phyloP scores from a whole-genome alignment of 1,140 invertebrate species.

The Pseudachorutes palmiensis region DNA sequence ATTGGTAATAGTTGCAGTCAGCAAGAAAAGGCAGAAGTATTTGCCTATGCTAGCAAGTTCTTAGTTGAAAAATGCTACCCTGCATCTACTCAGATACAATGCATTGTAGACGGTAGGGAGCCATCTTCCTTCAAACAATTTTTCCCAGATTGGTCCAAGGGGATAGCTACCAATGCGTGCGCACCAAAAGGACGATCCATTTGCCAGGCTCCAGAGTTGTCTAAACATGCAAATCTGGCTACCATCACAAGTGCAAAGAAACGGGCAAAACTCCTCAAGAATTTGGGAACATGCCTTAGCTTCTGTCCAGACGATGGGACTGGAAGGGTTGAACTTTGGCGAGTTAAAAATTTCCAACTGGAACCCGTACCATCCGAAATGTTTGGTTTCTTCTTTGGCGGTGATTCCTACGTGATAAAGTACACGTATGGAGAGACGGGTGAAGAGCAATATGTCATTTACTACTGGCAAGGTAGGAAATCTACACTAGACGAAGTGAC shows the following conservation, averaged over 20 bases:
- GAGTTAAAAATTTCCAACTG: constrained; percentile 52
- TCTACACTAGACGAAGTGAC: constrained; percentile 54
- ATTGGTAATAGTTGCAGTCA: constrained; percentile 66
- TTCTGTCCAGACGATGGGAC: constrained; percentile 64
- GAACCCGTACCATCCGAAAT: constrained; percentile 49
- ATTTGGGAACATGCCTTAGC: constrained; percentile 47
- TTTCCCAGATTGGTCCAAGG: constrained; percentile 60
- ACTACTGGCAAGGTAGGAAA: constrained; percentile 61
- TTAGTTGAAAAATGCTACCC: constrained; percentile 60
- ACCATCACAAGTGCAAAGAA: constrained; percentile 7
- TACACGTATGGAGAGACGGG: constrained; percentile 54
- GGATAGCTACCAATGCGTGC: constrained; percentile 47
- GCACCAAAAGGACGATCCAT: constrained; percentile 3
- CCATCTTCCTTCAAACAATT: constrained; percentile 69
- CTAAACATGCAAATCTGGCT: not conserved
- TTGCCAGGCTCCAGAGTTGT: not conserved
- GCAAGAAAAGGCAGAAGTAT: constrained; percentile 66
- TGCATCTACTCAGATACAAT: constrained; percentile 58
- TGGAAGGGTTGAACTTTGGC: constrained; percentile 48
- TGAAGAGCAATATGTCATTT: constrained; percentile 53
- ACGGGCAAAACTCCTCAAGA: constrained; percentile 28
- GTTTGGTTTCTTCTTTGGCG: constrained; percentile 61
- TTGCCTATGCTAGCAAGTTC: constrained; percentile 65
- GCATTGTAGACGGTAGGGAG: constrained; percentile 63
- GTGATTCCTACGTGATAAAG: constrained; percentile 66